phyloP scores from a whole-genome alignment of 92 coral and sea anemone species.

The Heliopora coerulea region DNA sequence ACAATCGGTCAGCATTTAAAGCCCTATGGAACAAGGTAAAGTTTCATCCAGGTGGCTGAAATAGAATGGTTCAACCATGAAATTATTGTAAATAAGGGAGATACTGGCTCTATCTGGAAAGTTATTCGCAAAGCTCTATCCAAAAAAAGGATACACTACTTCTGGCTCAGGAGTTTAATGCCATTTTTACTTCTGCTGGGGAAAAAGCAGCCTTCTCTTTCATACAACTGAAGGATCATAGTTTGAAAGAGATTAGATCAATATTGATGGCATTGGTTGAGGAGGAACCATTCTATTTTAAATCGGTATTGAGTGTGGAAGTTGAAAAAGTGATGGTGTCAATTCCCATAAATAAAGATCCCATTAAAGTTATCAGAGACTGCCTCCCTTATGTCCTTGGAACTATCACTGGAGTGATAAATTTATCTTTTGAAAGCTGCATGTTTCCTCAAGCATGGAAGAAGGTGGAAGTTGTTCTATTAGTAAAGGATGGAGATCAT shows the following conservation, averaged over 20 bases:
- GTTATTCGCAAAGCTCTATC: slow-evolving; percentile 9
- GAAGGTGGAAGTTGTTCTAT: slow-evolving; percentile 31
- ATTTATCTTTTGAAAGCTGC: slow-evolving; percentile 8
- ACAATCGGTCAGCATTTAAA: not conserved
- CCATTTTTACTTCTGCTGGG: not conserved
- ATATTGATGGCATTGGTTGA: too few species aligned
- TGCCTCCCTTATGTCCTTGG: slow-evolving; percentile 24
- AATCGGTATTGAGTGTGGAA: too few species aligned
- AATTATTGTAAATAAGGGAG: not conserved
- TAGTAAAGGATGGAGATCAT: slow-evolving; percentile 50
- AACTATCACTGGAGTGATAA: slow-evolving; percentile 9
- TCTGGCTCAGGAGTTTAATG: slow-evolving; percentile 7
- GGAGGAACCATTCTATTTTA: too few species aligned
- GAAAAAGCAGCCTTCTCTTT: not conserved
- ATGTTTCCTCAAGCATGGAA: slow-evolving; percentile 44
- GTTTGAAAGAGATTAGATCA: too few species aligned
- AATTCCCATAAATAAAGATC: not conserved
- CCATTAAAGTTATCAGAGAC: slow-evolving; percentile 7
- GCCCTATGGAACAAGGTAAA: not conserved
- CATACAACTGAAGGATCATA: not conserved
- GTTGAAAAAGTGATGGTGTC: too few species aligned
- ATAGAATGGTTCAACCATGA: not conserved
- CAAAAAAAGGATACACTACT: slow-evolving; percentile 3
- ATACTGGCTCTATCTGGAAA: slow-evolving; percentile 10
- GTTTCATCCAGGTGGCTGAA: not conserved